Conservation (phyloP, 2,888 invertebrate genomes). For the Limnephilus rhombicus region DNA sequence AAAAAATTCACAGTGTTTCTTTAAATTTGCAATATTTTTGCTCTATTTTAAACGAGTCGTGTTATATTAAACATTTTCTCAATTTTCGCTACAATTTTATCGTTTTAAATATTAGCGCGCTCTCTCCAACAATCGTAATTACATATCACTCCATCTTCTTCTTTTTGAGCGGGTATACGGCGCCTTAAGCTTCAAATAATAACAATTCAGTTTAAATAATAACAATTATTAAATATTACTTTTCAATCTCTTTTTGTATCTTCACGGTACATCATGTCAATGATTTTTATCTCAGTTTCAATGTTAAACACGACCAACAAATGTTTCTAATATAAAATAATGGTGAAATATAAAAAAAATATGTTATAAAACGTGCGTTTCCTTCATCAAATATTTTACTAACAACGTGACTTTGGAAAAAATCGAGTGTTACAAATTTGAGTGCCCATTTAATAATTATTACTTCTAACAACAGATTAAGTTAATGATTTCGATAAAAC, state of each 20-base stretch:
- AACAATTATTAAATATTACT: too few relatives aligned
- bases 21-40: too few relatives aligned
- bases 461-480: not conserved
- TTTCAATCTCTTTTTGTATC: not conserved
- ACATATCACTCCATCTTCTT: too few relatives aligned
- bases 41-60: too few relatives aligned
- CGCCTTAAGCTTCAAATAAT: too few relatives aligned
- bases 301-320: not conserved
- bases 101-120: too few relatives aligned
- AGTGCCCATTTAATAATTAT: not conserved
- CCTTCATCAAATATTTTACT: slow-evolving; percentile 28
- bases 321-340: not conserved
- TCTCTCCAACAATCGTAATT: too few relatives aligned
- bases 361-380: slow-evolving; percentile 3
- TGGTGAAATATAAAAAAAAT: not conserved
- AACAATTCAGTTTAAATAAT: too few relatives aligned
- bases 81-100: too few relatives aligned
- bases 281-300: not conserved
- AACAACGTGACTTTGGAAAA: slow-evolving; percentile 36
- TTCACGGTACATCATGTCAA: not conserved
- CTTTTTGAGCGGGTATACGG: too few relatives aligned
- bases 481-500: slow-evolving; percentile 36
- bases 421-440: slow-evolving; percentile 24
- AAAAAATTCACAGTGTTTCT: too few relatives aligned
- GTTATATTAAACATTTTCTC: too few relatives aligned